Evolutionary conservation across 2,113 vertebrate species (phyloP), one percentile per base, ranked within the genome.

Genomic region (Cebidichthys violaceus): DNA sequence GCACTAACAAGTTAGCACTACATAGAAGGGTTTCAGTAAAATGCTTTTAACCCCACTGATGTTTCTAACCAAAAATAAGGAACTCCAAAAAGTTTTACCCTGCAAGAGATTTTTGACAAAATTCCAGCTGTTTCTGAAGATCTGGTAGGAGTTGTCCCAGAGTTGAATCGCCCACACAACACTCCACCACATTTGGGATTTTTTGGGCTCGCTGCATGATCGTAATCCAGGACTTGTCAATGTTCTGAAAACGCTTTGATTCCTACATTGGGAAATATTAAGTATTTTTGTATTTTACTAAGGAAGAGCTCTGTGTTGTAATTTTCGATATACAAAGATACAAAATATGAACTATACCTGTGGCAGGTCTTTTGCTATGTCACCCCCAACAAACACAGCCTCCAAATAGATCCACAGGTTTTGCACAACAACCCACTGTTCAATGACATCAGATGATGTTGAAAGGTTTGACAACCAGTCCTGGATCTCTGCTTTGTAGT

Each of bases 341-440:
- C 2, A 77, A 65, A 24, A 4, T 9, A 57, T 35, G 6, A 13
- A 65, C n/a, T 29, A 39, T 91, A 98, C 97, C 96, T 98, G 96
- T 72, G 97, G 97, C 75, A 98, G 91, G 55, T 98, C 96, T 81
- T 96, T 97, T 79, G 96, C 97, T 72, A 98, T 97, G 78, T 98
- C 97, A 81, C 96, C 96, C 4, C 96, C 97, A 70, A 97, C 95
- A 86, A 97, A 97, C 74, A 97, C 96, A 57, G 97, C 97, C 92
- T 98, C 97, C 92, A 98, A 92, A 81, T 98, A 98, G 87, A 97
- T 94, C 97, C 97, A 98, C 75, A 97, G 67, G 81, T 97, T 98
- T 83, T 98, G 97, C 20, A 98, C 96, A 17, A 88, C 96, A 92
- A 97, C 88, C 97, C 97, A 98, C 89, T 94, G 96, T 84, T 98